Evolutionary conservation across 2,888 invertebrate genomes (phyloP), one percentile per base, ranked within the genome.

Genomic region (Schizaphis graminum): DNA sequence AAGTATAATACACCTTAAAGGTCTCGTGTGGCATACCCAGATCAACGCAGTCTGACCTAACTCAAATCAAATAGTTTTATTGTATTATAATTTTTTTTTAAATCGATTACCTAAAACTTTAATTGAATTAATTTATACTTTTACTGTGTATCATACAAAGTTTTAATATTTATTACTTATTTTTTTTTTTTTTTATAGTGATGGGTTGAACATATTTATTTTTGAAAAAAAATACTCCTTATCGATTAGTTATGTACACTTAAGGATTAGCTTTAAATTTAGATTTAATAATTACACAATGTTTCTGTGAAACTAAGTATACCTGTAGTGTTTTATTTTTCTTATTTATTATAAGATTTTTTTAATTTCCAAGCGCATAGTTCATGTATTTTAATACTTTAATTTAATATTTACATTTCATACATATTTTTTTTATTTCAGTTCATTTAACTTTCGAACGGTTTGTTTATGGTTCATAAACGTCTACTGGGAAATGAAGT

Each of bases 381-480:
- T 77, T 21, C 67, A 77, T 35, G 35, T 77, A 77, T 77, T 77
- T 77, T 77, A 77, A 35, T 67, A 67, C n/a, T 67, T 35, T 67
- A 67, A 35, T 67, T 35, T 21, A 7, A 67, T 67, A 77, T 77
- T 77, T 77, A 77, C 77, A 77, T 77, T 35, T 35, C 35, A 35
- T 77, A 35, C 35, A 77, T 77, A 77, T 24, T 21, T 77, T 35
- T 35, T 77, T 35, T 1, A 35, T 77, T 35, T 77, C 77, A 35
- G 35, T 77, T 35, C 21, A 77, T 77, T 77, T 77, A 77, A 77
- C 77, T 77, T 77, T 77, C 77, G 77, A 77, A 77, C 21, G 35
- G 35, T 77, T 77, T 77, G n/a, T 67, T 35, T 67, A 67, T 67
- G 67, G 67, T 67, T 67, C 67, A 67, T 67, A 67, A 67, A 67